Conservation (phyloP, 2,888 invertebrate species). For the Congeria kusceri region DNA sequence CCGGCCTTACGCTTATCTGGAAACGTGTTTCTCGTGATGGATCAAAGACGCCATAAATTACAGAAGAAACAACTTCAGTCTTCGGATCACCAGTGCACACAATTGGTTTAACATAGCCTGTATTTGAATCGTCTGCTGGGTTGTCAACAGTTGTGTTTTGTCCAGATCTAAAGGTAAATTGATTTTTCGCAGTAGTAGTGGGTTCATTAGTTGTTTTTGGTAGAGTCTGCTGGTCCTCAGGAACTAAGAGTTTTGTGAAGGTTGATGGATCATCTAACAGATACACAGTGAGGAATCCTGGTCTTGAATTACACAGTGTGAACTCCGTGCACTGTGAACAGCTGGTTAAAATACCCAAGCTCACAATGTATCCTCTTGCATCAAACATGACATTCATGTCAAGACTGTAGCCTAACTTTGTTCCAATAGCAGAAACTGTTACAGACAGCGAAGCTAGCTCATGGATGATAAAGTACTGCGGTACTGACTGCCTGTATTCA, state of each 20-base stretch:
- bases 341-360: constrained; percentile 23
- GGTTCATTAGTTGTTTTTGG: constrained; percentile 24
- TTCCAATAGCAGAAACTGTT: not conserved
- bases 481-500: not conserved
- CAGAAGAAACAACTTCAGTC: constrained; percentile 26
- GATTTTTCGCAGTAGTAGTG: no score
- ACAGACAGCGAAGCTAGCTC: not conserved
- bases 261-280: constrained; percentile 2
- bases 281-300: constrained; percentile 20
- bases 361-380: constrained; percentile 26
- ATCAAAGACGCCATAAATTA: constrained; percentile 28
- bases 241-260: constrained; percentile 27
- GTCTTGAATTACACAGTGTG: constrained; percentile 24
- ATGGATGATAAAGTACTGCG: constrained; percentile 9
- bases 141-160: no score
- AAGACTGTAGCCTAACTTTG: constrained; percentile 9
- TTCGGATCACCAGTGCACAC: constrained; percentile 25
- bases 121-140: no score
- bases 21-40: constrained; percentile 20
- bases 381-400: constrained; percentile 19
- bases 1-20: constrained; percentile 38
- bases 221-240: constrained; percentile 20
- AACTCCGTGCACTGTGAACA: constrained; percentile 22
- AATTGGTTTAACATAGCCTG: no score
- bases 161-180: constrained; percentile 17